A percentile compares a stretch with the other conserved stretches of the same genome.
These are phyloP conservation scores for Liasis olivaceus DNA, from an alignment of 2,797 vertebrate species.

Conservation along the genomic window DNA sequence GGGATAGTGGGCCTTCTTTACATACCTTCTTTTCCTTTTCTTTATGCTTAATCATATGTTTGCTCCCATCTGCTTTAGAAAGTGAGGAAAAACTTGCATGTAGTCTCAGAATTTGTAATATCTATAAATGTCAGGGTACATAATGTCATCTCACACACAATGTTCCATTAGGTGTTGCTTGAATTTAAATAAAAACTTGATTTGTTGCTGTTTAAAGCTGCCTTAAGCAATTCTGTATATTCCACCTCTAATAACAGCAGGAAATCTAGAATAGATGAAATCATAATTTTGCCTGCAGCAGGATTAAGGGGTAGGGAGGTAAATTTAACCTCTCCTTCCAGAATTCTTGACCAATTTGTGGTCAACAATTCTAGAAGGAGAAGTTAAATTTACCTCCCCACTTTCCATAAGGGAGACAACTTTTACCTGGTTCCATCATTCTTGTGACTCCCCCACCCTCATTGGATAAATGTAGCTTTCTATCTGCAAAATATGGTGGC, in stretches of 20 bases:
- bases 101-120: background rate
- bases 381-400: background rate
- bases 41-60: background rate
- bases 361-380: background rate
- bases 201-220: background rate
- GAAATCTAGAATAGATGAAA: background rate
- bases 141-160: background rate
- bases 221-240: background rate
- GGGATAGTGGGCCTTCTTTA: background rate
- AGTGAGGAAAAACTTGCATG: background rate
- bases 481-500: background rate
- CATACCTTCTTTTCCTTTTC: background rate
- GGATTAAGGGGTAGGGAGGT: background rate
- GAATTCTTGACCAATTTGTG: background rate
- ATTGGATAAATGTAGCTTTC: background rate
- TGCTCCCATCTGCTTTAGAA: background rate
- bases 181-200: background rate
- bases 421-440: background rate
- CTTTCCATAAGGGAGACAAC: background rate
- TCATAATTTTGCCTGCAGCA: background rate
- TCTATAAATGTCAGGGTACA: background rate
- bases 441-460: background rate
- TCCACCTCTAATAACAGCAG: background rate
- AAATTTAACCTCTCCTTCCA: background rate
- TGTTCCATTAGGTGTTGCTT: background rate